Base-by-base conservation (phyloP, 2,113 vertebrate species). In the Saiga tatarica region DNA sequence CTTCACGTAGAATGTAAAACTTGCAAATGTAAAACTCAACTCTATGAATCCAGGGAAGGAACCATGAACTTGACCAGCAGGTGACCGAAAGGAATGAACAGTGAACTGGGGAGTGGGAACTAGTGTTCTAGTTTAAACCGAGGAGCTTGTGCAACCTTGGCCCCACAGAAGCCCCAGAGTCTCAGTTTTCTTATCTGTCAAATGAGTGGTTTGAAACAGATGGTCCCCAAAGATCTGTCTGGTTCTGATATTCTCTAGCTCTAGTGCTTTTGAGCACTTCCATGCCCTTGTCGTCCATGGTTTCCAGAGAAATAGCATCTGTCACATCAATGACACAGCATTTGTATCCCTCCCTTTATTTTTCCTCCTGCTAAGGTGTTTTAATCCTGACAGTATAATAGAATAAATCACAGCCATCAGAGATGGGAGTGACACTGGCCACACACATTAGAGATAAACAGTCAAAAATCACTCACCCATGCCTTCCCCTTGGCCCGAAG, bases 361-460 rank as follows among this genome's bases (percentile, higher is more conserved):
- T 97, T 94, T 96, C 94, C 94, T 95, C 85, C 83, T 26, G 94
- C 98, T 93, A 98, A 98, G 98, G 97, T 98, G 98, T 97, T 98
- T 97, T 96, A 98, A 97, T 98, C 94, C 97, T 98, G 98, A 98
- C 98, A 98, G 96, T 97, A 94, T 97, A 98, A 98, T 97, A 97
- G 98, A 98, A 98, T 98, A 98, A 98, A 98, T 97, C 98, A 98
- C 97, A 98, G 95, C 94, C 97, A 97, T 97, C 96, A 97, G 94
- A 96, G 86, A 97, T 97, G 97, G 78, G 97, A 98, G 96, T 97
- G 98, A 98, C 98, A 98, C 89, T 95, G 97, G 98, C 97, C 97
- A 98, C 98, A 98, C 98, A 97, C 98, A 95, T 98, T 98, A 95
- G 93, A 97, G 97, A 98, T 91, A 97, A 97, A 97, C 95, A 98